These are phyloP conservation scores for Serrognathus titanus DNA, from an alignment of 2,888 invertebrate genomes.

Conservation along the genomic window DNA sequence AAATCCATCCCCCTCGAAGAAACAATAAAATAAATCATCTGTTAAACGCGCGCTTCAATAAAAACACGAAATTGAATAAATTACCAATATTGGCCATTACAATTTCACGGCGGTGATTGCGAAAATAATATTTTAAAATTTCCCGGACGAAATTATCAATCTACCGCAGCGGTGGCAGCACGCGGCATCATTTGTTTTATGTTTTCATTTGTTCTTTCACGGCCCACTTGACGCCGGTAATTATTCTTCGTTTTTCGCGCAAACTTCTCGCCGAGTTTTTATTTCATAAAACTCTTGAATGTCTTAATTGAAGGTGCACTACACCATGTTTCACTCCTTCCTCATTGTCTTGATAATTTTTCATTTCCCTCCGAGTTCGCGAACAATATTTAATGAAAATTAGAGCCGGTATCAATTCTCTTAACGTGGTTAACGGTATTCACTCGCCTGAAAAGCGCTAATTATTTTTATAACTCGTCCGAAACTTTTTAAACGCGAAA, in stretches of 20 bases:
- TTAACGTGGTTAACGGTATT: slow-evolving; percentile 34
- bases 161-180: slow-evolving; percentile 17
- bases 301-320: slow-evolving; percentile 47
- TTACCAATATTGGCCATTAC: slow-evolving; percentile 43
- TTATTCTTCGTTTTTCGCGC: slow-evolving; percentile 39
- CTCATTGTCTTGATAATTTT: slow-evolving; percentile 47
- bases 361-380: slow-evolving; percentile 40
- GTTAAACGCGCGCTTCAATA: slow-evolving; percentile 38
- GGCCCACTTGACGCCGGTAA: slow-evolving; percentile 46
- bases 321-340: slow-evolving; percentile 44
- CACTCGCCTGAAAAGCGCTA: slow-evolving; percentile 38
- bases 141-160: slow-evolving; percentile 32
- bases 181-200: slow-evolving; percentile 47
- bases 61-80: slow-evolving; percentile 45
- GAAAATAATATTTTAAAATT: slow-evolving; percentile 40
- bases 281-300: slow-evolving; percentile 9
- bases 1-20: slow-evolving; percentile 28
- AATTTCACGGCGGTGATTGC: slow-evolving; percentile 41
- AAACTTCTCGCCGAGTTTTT: slow-evolving; percentile 1
- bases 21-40: slow-evolving; percentile 42
- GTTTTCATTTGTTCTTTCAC: slow-evolving; percentile 48
- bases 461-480: slow-evolving; percentile 40
- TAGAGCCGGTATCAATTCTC: slow-evolving; percentile 41
- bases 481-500: neutral
- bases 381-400: slow-evolving; percentile 48